Base-by-base conservation (phyloP, 2,113 vertebrate genomes). In the Zapornia atra region DNA sequence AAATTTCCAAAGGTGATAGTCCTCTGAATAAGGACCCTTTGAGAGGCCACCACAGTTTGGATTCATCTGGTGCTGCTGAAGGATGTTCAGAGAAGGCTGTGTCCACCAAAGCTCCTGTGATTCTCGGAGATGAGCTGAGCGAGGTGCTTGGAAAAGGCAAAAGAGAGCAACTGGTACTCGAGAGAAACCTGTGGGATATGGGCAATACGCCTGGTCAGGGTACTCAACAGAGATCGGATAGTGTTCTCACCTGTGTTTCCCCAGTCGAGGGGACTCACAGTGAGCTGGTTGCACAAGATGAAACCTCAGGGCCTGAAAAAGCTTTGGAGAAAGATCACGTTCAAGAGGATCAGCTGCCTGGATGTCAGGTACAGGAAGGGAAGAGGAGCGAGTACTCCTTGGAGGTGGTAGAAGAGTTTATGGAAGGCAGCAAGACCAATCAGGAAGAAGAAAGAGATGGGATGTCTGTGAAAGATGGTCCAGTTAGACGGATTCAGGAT, bases 291-390 rank as follows among this genome's bases (percentile, higher is more conserved):
- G 97, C 98, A 88, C 98, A 98, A 95, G 98, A 98, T 64, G 98
- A 99, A 93, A 98, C 98, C 46, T 99, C 98, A 5, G 98, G 98
- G 90, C 98, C 98, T 56, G 98, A 98, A 25, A 98, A 98, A 57
- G 70, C 68, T 34, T 77, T 94, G 69, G 97, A 97, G 65, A 86
- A 92, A 50, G 97, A 98, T 91, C 26, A 78, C 4, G 26, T 98
- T 93, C 76, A 97, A 75, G 96, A 97, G 40, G 84, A 94, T 73
- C 96, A 96, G 50, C 76, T 21, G 33, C 63, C 97, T 9, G 0
- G 7, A 36, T 15, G 50, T 65, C 82, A 96, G n/a, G 53, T 73
- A 29, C 73, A 69, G 54, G 88, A 96, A 85, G 84, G 24, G 40
- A 95, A 94, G 40, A 75, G 31, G 59, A 94, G 65, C 1, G 5